phyloP scores from a whole-genome alignment of 2,888 invertebrate genomes.

The Ceraclea dissimilis region DNA sequence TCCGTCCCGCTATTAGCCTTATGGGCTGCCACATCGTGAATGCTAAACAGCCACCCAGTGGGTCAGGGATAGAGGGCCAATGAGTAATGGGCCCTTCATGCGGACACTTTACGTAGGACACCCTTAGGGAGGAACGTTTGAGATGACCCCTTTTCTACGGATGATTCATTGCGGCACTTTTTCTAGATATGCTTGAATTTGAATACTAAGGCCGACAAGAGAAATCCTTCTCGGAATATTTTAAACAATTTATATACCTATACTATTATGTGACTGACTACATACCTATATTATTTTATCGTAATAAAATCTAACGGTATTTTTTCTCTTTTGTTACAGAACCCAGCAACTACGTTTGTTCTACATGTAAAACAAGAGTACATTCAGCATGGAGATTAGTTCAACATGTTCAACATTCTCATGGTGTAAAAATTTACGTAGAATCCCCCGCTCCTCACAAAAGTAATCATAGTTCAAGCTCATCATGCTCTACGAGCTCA shows the following conservation, averaged over 20 bases:
- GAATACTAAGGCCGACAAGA: constrained; percentile 5
- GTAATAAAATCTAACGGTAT: not conserved
- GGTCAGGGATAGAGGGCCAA: constrained; percentile 7
- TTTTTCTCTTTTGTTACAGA: constrained; percentile 55
- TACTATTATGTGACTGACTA: not conserved
- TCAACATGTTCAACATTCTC: constrained; percentile 90
- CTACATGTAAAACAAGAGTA: constrained; percentile 85
- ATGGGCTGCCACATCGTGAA: constrained; percentile 22
- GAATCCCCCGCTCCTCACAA: constrained; percentile 39
- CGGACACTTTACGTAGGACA: constrained; percentile 10
- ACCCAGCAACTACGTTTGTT: constrained; percentile 90
- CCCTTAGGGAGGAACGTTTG: constrained; percentile 2
- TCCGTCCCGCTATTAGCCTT: constrained; percentile 24
- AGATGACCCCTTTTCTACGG: constrained; percentile 13
- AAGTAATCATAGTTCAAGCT: constrained; percentile 51
- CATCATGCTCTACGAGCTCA: constrained; percentile 42
- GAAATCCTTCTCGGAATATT: not conserved
- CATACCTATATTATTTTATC: not conserved
- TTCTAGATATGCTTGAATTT: constrained; percentile 8
- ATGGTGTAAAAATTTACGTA: constrained; percentile 89
- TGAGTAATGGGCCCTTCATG: constrained; percentile 23
- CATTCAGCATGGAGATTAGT: constrained; percentile 93
- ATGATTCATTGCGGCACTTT: constrained; percentile 8
- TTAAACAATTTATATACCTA: not conserved
- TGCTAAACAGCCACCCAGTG: constrained; percentile 19